Evolutionary conservation across 1,140 invertebrate species (phyloP), one percentile per base, ranked within the genome.

Genomic region (Centruroides sculpturatus): DNA sequence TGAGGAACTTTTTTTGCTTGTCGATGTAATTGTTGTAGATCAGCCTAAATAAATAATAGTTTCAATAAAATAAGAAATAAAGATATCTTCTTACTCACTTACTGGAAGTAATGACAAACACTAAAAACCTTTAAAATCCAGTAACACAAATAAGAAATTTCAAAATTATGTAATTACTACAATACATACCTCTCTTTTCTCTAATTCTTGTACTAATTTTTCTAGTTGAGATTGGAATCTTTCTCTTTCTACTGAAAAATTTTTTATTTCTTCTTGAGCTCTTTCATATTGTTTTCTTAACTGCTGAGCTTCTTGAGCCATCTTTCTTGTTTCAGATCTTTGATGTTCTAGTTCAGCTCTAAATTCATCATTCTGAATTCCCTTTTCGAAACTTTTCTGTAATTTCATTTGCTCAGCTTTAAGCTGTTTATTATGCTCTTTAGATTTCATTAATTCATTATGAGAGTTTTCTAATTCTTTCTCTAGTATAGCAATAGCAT

Each of bases 191-290:
- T 95, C 89, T 77, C 85, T 89, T 79, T 87, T 86, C 73, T 92
- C 87, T 72, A 95, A 79, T 76, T 95, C 91, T 73, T 88, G 85
- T 49, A 91, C 87, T 66, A 93, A 81, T 81, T 92, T 88, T 78
- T 94, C 90, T 61, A 94, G 80, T 75, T 94, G 91, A 57, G 85
- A 79, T 76, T 92, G 88, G 75, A 91, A 84, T 65, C 90, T 79
- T 75, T 92, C 89, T 64, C 87, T 81, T 73, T 94, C 90, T 48
- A 87, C 83, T 23, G 79, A 79, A 47, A 84, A 81, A 67, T 83
- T 83, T 71, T 87, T 83, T 64, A 87, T 75, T 59, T 89, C 87
- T 50, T 82, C 80, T 68, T 85, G 85, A 41, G 84, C 79, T 66
- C 83, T 83, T 66, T 88, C 85, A 58, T 92, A 76, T 69, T 91